These are phyloP conservation scores for Drosophila busckii DNA, from an alignment of 1,140 invertebrate genomes.

Conservation along the genomic window DNA sequence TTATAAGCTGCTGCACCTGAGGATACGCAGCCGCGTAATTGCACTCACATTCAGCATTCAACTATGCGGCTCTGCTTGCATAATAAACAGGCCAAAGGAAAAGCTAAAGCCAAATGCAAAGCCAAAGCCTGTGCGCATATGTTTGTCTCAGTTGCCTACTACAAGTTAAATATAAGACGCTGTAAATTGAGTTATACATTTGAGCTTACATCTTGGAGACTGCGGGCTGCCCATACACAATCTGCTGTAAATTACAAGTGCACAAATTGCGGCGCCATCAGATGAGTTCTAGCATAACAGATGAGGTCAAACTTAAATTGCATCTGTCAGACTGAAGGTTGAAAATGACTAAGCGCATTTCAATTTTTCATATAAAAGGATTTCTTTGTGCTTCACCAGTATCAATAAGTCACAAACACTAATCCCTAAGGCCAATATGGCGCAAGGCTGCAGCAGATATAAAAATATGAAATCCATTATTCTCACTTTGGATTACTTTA, in stretches of 20 bases:
- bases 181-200: slow-evolving; percentile 61
- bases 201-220: slow-evolving; percentile 22
- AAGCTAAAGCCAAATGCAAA: too few relatives aligned
- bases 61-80: slow-evolving; percentile 16
- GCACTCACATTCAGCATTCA: too few relatives aligned
- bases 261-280: slow-evolving; percentile 20
- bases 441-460: not conserved
- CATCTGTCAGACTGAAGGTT: slow-evolving; percentile 1
- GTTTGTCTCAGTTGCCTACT: slow-evolving; percentile 49
- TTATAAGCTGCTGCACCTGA: too few relatives aligned
- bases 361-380: not conserved
- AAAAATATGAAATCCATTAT: slow-evolving; percentile 23
- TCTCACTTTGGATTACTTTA: slow-evolving; percentile 43
- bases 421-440: not conserved
- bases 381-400: not conserved
- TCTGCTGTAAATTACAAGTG: slow-evolving; percentile 39
- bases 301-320: slow-evolving; percentile 3
- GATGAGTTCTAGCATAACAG: slow-evolving; percentile 5
- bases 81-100: slow-evolving; percentile 12
- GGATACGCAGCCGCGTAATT: too few relatives aligned
- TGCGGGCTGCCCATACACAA: slow-evolving; percentile 21
- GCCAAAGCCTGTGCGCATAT: slow-evolving; percentile 35
- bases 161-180: slow-evolving; percentile 35
- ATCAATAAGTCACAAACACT: not conserved
- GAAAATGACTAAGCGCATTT: too few relatives aligned